phyloP scores from a whole-genome alignment of 2,888 invertebrate species.

The Saturnia japonica region DNA sequence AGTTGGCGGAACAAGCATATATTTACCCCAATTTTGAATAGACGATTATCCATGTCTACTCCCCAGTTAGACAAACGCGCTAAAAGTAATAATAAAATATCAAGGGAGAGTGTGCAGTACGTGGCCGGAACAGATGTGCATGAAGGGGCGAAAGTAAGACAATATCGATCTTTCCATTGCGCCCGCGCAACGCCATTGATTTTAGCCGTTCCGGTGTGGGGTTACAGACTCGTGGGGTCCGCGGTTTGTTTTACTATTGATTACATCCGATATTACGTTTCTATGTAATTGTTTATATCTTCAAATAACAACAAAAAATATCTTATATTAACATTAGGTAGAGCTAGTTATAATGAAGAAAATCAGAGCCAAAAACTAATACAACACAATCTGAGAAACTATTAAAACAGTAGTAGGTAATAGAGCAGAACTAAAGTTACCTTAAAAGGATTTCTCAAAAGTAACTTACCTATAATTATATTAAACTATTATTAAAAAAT shows the following conservation, averaged over 20 bases:
- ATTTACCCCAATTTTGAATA: constrained; percentile 3
- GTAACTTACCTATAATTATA: too few relatives aligned
- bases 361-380: too few relatives aligned
- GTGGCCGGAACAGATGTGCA: constrained; percentile 57
- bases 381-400: too few relatives aligned
- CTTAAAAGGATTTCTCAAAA: too few relatives aligned
- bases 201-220: constrained; percentile 16
- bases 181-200: constrained; percentile 15
- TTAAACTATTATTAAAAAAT: too few relatives aligned
- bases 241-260: constrained; percentile 11
- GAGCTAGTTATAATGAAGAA: too few relatives aligned
- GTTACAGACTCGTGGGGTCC: constrained; percentile 9
- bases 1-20: background rate
- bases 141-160: constrained; percentile 54
- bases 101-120: constrained; percentile 9
- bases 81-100: constrained; percentile 16
- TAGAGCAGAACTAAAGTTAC: too few relatives aligned
- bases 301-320: background rate
- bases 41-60: background rate
- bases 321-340: too few relatives aligned
- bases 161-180: constrained; percentile 61
- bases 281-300: constrained; percentile 7
- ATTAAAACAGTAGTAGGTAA: too few relatives aligned
- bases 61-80: constrained; percentile 6
- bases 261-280: background rate